These are phyloP conservation scores for Nicator chloris DNA, from an alignment of 2,113 vertebrate species.

Conservation along the genomic window DNA sequence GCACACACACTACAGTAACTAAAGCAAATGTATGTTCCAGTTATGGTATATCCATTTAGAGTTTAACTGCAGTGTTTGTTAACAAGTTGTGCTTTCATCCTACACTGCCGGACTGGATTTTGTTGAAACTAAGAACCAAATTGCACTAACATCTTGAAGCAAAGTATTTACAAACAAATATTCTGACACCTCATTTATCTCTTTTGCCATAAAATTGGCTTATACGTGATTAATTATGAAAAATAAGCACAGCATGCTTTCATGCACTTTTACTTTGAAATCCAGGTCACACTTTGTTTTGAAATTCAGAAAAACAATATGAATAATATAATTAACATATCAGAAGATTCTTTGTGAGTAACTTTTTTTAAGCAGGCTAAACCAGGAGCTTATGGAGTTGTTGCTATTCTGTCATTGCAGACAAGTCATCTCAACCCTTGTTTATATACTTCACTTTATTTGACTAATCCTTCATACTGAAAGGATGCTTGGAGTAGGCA, in stretches of 20 bases:
- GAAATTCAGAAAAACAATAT: conserved; percentile 34
- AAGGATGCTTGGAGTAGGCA: neutral
- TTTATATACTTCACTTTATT: neutral
- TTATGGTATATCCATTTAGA: neutral
- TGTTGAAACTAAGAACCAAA: neutral
- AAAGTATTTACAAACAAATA: conserved; percentile 45
- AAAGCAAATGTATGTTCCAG: neutral
- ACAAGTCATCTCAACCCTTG: neutral
- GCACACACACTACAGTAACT: neutral
- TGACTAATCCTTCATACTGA: neutral
- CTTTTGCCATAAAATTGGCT: conserved; percentile 43
- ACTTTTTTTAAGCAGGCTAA: neutral
- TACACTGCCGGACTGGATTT: neutral
- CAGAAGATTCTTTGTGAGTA: conserved; percentile 27
- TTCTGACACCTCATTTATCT: conserved; percentile 40
- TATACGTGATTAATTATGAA: conserved; percentile 52
- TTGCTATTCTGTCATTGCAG: neutral
- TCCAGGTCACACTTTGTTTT: conserved; percentile 50
- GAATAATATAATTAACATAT: conserved; percentile 46
- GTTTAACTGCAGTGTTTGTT: neutral
- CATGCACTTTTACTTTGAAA: conserved; percentile 46
- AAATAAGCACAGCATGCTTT: conserved; percentile 47
- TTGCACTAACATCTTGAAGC: neutral
- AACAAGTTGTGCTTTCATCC: neutral
- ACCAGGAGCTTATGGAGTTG: neutral